A percentile compares a stretch with the other conserved stretches of the same genome.
phyloP scores from a whole-genome alignment of 2,888 invertebrate genomes.

The Agrilus mali region DNA sequence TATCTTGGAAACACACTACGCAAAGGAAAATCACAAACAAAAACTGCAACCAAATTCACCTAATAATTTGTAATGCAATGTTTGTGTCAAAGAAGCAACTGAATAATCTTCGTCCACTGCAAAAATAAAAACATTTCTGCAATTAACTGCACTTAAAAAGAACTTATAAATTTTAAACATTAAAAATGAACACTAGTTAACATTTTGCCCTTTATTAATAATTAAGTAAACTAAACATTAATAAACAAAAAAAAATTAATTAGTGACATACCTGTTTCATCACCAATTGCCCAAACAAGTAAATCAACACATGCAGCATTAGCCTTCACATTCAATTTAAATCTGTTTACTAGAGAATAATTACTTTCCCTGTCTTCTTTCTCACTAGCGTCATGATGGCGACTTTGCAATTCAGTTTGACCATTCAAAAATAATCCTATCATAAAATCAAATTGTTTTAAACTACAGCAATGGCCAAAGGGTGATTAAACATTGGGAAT shows the following conservation, averaged over 20 bases:
- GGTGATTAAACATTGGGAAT: too few relatives aligned
- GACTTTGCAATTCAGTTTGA: constrained; percentile 82
- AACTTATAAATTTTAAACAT: constrained; percentile 3
- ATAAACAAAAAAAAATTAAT: neutral
- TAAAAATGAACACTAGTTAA: constrained; percentile 12
- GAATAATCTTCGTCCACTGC: constrained; percentile 60
- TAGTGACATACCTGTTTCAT: constrained; percentile 78
- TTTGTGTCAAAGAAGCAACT: constrained; percentile 59
- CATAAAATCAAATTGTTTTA: too few relatives aligned
- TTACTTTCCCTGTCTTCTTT: constrained; percentile 71
- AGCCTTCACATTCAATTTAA: constrained; percentile 90
- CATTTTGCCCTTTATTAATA: constrained; percentile 8
- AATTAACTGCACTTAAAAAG: too few relatives aligned
- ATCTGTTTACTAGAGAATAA: constrained; percentile 72
- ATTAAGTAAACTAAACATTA: neutral
- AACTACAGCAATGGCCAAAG: too few relatives aligned
- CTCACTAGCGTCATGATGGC: constrained; percentile 75
- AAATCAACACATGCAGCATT: constrained; percentile 96
- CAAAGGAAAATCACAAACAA: constrained; percentile 1
- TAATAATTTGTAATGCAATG: constrained; percentile 52
- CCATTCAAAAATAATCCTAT: constrained; percentile 75
- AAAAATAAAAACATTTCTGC: constrained; percentile 26
- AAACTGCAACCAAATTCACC: constrained; percentile 33
- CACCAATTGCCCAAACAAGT: constrained; percentile 94
- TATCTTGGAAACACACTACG: too few relatives aligned